phyloP scores from a whole-genome alignment of 92 coral and sea anemone genomes.

The Pocillopora grandis region DNA sequence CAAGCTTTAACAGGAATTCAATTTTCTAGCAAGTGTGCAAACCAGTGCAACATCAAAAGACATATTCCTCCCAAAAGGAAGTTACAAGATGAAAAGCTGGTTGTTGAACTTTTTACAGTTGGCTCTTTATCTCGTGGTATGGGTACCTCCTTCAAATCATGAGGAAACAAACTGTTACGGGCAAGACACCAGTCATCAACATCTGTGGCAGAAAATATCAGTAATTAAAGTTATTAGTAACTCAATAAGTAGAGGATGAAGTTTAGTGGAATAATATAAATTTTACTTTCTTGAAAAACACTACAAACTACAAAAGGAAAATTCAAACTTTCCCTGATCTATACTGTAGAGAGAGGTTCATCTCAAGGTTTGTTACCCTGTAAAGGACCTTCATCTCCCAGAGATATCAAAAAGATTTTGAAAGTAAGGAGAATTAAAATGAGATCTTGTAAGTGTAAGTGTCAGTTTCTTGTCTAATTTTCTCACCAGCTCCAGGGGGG shows the following conservation, averaged over 20 bases:
- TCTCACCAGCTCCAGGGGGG: slow-evolving; percentile 45
- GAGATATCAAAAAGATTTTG: too few species aligned
- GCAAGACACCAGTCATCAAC: slow-evolving; percentile 54
- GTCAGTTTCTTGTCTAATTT: neutral
- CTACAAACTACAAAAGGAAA: too few species aligned
- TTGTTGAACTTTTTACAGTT: neutral
- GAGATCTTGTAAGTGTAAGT: neutral
- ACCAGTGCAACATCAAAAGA: neutral
- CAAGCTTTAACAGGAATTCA: neutral
- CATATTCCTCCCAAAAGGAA: neutral
- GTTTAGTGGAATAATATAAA: too few species aligned
- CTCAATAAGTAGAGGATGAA: too few species aligned
- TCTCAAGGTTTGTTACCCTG: too few species aligned
- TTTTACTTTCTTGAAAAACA: too few species aligned
- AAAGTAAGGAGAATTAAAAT: too few species aligned
- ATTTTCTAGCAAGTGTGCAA: neutral
- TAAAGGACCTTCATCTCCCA: too few species aligned
- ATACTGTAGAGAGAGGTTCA: too few species aligned
- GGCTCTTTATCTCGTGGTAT: neutral
- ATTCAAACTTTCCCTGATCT: too few species aligned
- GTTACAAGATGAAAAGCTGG: neutral
- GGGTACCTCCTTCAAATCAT: neutral
- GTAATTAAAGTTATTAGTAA: too few species aligned
- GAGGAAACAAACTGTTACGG: slow-evolving; percentile 34
- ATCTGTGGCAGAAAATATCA: slow-evolving; percentile 25